phyloP scores from a whole-genome alignment of 2,888 invertebrate species.

The Nemoura dubitans region DNA sequence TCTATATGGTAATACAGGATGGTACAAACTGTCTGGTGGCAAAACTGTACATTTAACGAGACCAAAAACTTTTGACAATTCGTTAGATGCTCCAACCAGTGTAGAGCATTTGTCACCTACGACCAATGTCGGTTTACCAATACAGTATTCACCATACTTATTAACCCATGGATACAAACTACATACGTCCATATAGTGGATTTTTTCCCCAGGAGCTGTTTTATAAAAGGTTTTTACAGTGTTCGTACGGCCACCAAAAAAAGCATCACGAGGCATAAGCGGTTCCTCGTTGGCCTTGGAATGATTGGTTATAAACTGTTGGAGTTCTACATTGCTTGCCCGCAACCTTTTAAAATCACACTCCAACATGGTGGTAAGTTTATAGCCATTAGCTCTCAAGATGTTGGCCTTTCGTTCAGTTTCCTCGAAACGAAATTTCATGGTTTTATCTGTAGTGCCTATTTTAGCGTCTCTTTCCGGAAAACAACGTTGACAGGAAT shows the following conservation, averaged over 20 bases:
- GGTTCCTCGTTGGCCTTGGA: constrained; percentile 47
- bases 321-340: too few species aligned
- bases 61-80: constrained; percentile 50
- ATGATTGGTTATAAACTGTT: not conserved
- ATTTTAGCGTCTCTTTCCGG: not conserved
- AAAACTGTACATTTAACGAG: constrained; percentile 53
- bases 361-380: constrained; percentile 47
- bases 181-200: constrained; percentile 54
- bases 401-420: not conserved
- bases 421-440: not conserved
- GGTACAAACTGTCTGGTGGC: constrained; percentile 50
- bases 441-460: not conserved
- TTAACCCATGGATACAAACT: constrained; percentile 55
- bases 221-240: constrained; percentile 51
- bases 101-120: not conserved
- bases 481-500: constrained; percentile 24
- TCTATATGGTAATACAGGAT: not conserved
- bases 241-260: constrained; percentile 54
- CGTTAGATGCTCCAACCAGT: not conserved
- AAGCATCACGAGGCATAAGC: constrained; percentile 53
- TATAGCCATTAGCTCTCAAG: constrained; percentile 44
- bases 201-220: constrained; percentile 51
- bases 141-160: constrained; percentile 54
- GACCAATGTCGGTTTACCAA: constrained; percentile 54
- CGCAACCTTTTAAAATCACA: constrained; percentile 45